A percentile compares a stretch with the other conserved stretches of the same genome.
These are phyloP conservation scores for Eumaeus atala DNA, from an alignment of 1,140 invertebrate species.

Conservation along the genomic window DNA sequence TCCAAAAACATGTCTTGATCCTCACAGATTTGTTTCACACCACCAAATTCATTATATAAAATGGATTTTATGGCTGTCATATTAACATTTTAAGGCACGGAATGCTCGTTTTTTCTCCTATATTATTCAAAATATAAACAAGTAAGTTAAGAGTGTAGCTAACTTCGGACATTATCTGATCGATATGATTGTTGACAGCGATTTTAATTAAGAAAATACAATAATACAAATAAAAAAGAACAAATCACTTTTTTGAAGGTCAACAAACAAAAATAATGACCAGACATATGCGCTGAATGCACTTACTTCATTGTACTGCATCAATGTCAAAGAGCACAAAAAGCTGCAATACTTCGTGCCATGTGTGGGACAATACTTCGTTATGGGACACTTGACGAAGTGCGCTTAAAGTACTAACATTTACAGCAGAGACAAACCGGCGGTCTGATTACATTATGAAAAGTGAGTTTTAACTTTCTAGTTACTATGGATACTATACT, in stretches of 20 bases:
- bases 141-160: no score
- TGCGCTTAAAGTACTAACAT: constrained; percentile 19
- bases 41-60: no score
- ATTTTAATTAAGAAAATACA: no score
- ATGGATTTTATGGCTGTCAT: no score
- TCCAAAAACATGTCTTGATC: no score
- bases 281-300: not conserved
- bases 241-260: not conserved
- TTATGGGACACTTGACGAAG: constrained; percentile 31
- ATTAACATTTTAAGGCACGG: no score
- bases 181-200: no score
- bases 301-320: not conserved
- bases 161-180: no score
- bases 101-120: no score
- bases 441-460: not conserved
- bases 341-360: constrained; percentile 29
- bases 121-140: no score
- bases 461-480: not conserved
- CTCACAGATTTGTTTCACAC: no score
- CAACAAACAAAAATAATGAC: not conserved
- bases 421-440: not conserved
- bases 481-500: no score
- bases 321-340: constrained; percentile 36
- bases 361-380: constrained; percentile 53
- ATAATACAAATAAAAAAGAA: not conserved